These are phyloP conservation scores for Orthosia cruda DNA, from an alignment of 2,888 invertebrate species.

Conservation along the genomic window DNA sequence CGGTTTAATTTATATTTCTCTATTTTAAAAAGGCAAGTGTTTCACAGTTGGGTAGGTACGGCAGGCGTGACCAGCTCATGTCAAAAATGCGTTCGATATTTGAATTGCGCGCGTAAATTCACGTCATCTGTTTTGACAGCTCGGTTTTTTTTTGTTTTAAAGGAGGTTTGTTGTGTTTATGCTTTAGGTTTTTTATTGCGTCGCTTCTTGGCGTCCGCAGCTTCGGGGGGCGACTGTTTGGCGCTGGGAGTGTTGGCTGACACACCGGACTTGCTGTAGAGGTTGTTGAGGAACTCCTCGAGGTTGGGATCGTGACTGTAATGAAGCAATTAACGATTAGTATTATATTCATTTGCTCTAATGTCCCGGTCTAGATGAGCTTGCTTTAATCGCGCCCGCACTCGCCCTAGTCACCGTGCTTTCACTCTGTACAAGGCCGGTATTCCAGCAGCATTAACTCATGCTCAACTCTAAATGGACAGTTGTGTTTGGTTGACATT, in stretches of 20 bases:
- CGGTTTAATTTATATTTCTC: slow-evolving; percentile 63
- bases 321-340: not conserved
- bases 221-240: slow-evolving; percentile 70
- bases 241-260: slow-evolving; percentile 75
- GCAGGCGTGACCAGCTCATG: slow-evolving; percentile 60
- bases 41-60: slow-evolving; percentile 70
- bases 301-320: slow-evolving; percentile 94
- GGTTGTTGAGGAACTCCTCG: slow-evolving; percentile 95
- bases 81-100: slow-evolving; percentile 66
- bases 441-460: too few relatives aligned
- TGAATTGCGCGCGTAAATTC: slow-evolving; percentile 65
- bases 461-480: too few relatives aligned
- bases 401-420: not conserved
- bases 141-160: slow-evolving; percentile 51
- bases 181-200: slow-evolving; percentile 87
- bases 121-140: slow-evolving; percentile 66
- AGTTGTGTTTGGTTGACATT: too few relatives aligned
- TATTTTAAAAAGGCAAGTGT: slow-evolving; percentile 71
- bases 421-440: not conserved
- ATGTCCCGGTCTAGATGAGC: too few relatives aligned
- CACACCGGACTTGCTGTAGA: slow-evolving; percentile 93
- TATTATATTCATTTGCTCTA: not conserved
- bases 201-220: slow-evolving; percentile 81
- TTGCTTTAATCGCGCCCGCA: not conserved
- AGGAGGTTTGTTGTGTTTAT: slow-evolving; percentile 66